Evolutionary conservation across 2,113 vertebrate genomes (phyloP), one percentile per base, ranked within the genome.

Genomic region (Suncus etruscus): DNA sequence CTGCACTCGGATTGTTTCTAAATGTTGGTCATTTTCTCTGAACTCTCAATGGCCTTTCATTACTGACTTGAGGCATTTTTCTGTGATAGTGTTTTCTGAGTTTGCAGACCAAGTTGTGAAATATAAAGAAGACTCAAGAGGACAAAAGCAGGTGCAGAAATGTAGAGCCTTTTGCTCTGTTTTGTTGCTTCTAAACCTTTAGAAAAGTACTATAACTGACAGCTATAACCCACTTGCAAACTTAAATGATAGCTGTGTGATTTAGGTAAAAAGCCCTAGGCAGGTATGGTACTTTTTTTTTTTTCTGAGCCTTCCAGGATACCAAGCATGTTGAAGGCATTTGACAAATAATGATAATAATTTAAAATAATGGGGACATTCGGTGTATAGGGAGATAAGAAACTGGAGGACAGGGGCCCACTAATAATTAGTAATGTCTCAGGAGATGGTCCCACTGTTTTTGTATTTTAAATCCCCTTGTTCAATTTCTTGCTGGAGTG

Each of bases 401-500:
- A 87, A 91, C 74, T 88, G 72, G 68, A 94, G 94, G 78, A 87
- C 91, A 74, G 74, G 92, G 83, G 77, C 87, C 86, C 75, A 93
- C 89, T 91, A 95, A 95, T 96, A 96, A 96, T 96, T 96, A 96
- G 94, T 95, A 95, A 84, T 76, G 84, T 96, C 95, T 95, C 95
- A 94, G 87, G 94, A 95, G 95, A 93, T 94, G 91, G 94, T 92
- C 95, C 76, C 77, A 89, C 91, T 94, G 95, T 69, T 96, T 95
- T 95, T 95, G 91, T 93, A 94, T 91, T 95, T 96, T 76, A 97
- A 96, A 97, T 96, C 94, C 82, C 86, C 86, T 96, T 89, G 95
- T 95, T 95, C 95, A 96, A 85, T 97, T 95, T 96, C 86, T 96
- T 93, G 86, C 92, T 93, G 92, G 92, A 96, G 91, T 93, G 86